Evolutionary conservation across 2,113 vertebrate species (phyloP).

Genomic region (Leiothrix lutea): DNA sequence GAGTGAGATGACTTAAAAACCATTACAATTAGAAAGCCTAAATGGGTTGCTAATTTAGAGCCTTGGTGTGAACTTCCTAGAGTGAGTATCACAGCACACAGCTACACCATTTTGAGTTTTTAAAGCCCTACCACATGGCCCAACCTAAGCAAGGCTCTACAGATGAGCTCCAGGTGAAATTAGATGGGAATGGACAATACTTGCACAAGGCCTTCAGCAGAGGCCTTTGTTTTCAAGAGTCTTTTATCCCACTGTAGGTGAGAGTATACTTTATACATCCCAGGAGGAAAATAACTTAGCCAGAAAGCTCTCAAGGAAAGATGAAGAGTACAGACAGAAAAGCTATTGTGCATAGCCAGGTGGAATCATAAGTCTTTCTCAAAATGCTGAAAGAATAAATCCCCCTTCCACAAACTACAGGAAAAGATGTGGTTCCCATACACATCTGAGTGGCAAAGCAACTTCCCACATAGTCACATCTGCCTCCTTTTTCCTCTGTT

Average conservation of each 20-base stretch:
- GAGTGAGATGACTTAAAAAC: not conserved
- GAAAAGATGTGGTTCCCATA: constrained; percentile 41
- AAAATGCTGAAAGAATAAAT: constrained; percentile 55
- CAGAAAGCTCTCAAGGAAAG: constrained; percentile 43
- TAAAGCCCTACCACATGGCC: not conserved
- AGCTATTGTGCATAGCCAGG: constrained; percentile 48
- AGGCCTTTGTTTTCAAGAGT: constrained; percentile 6
- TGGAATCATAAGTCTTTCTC: constrained; percentile 53
- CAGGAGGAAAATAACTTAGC: constrained; percentile 55
- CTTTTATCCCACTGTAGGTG: constrained; percentile 43
- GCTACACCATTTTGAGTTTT: not conserved
- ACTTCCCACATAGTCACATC: constrained; percentile 50
- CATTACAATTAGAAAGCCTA: constrained; percentile 13
- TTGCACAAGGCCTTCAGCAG: constrained; percentile 14
- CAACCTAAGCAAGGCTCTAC: not conserved
- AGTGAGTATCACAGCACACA: not conserved
- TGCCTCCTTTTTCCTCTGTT: constrained; percentile 31
- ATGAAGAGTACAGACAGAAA: constrained; percentile 54
- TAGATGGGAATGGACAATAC: not conserved
- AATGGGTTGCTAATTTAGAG: not conserved
- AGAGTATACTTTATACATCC: constrained; percentile 52
- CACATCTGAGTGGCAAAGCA: constrained; percentile 39
- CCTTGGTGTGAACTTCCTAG: not conserved
- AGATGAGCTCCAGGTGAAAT: constrained; percentile 41
- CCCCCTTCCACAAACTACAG: not conserved